Base-by-base conservation (phyloP, 2,888 invertebrate species). In the Halocaridina rubra region DNA sequence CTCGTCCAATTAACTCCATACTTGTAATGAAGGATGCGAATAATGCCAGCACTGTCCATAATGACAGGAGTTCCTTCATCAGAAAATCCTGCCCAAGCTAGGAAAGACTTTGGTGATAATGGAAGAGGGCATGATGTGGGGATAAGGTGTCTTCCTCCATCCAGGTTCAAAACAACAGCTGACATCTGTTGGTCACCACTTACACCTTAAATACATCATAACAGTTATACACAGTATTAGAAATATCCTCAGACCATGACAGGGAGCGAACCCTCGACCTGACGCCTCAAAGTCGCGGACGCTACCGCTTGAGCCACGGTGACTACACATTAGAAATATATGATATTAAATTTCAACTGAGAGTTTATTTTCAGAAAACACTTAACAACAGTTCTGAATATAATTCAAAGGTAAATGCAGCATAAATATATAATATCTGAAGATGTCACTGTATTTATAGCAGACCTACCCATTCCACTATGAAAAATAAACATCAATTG, bases 11-110 rank as follows among this genome's bases (percentile, higher is more conserved):
- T 91, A 57, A 93, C 93, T 78, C 94, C 94, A 81, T 93, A 89
- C 2, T 89, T 92, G 27, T 93, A 91, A 88, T 94, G 94, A 89
- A 95, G 94, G 89, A 97, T 91, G 80, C 95, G 93, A 33, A 98
- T 90, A 75, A 94, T 90, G 0, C 98, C 98, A 53, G 93, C 92
- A 4, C 94, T 94, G 91, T 98, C 98, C 90, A 93, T 93, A 22
- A 94, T 92, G 32, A 94, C 93, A 0, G 97, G 95, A 0, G 96
- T 95, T 0, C 97, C 96, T 85, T 93, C 93, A 90, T 96, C 97
- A 0, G 95, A 94, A 88, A 95, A 94, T 19, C 95, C 98, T 89
- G 95, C 89, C 97, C 97, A 97, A 46, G 92, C 91, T 33, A 97
- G 91, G 88, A 93, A 93, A 0, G 94, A 92, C 72, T 93, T 93